These are phyloP conservation scores for Synergus laeviventris DNA, from an alignment of 2,888 invertebrate genomes.

Conservation along the genomic window DNA sequence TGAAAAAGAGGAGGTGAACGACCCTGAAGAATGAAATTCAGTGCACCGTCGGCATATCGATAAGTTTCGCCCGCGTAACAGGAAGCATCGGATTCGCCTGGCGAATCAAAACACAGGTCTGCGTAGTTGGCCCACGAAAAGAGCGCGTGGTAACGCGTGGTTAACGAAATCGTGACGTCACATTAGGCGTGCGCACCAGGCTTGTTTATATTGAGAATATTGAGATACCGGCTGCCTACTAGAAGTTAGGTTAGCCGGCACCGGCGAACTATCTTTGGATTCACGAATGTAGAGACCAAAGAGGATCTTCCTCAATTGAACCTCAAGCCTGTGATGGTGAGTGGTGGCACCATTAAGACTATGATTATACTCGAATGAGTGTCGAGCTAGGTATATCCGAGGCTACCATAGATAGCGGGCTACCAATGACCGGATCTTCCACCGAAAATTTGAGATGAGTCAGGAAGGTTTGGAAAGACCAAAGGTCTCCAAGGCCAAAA, in stretches of 20 bases:
- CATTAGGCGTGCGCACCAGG: slow-evolving; percentile 19
- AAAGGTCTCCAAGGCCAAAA: background rate
- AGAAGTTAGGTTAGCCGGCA: slow-evolving; percentile 47
- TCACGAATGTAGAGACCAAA: slow-evolving; percentile 46
- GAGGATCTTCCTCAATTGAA: slow-evolving; percentile 41
- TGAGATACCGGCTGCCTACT: background rate
- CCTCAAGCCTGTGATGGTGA: background rate
- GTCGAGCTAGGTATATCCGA: slow-evolving; percentile 61
- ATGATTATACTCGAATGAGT: slow-evolving; percentile 62
- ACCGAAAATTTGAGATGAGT: slow-evolving; percentile 14
- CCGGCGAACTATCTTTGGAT: slow-evolving; percentile 64
- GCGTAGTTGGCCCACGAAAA: background rate
- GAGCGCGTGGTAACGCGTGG: background rate
- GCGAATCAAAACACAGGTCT: background rate
- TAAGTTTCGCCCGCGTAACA: slow-evolving; percentile 15
- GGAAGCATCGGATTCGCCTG: slow-evolving; percentile 12
- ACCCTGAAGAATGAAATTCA: slow-evolving; percentile 14
- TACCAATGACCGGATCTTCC: background rate
- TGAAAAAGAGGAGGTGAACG: slow-evolving; percentile 19
- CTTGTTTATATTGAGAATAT: slow-evolving; percentile 31
- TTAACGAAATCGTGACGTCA: background rate
- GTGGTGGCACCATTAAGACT: slow-evolving; percentile 59
- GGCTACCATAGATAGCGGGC: slow-evolving; percentile 59
- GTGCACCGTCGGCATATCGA: slow-evolving; percentile 9
- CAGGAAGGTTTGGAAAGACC: background rate